These are phyloP conservation scores for Diplolepis rosae DNA, from an alignment of 2,888 invertebrate species.

Conservation along the genomic window DNA sequence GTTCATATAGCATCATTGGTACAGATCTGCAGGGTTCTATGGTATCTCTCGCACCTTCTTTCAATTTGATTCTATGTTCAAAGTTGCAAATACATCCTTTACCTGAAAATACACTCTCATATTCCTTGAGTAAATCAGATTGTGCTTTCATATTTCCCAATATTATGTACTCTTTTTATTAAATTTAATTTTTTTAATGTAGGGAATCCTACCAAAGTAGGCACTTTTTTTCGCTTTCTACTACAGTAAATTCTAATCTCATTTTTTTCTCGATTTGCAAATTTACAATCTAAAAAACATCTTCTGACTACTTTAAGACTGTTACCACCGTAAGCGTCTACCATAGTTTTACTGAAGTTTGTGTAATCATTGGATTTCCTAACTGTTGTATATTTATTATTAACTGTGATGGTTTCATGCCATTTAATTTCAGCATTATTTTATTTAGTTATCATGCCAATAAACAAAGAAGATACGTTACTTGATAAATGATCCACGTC, in stretches of 20 bases:
- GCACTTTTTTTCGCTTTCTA: not conserved
- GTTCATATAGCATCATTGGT: slow-evolving; percentile 41
- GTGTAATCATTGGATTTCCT: slow-evolving; percentile 7
- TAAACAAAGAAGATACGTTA: slow-evolving; percentile 25
- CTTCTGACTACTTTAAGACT: slow-evolving; percentile 33
- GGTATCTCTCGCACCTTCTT: slow-evolving; percentile 40
- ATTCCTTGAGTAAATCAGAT: slow-evolving; percentile 29
- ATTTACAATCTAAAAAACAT: slow-evolving; percentile 36
- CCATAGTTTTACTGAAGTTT: slow-evolving; percentile 33
- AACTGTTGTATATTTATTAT: slow-evolving; percentile 29
- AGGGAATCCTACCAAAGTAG: slow-evolving; percentile 31
- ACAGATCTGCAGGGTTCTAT: slow-evolving; percentile 44
- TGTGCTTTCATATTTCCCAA: slow-evolving; percentile 6
- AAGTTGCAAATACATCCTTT: slow-evolving; percentile 46
- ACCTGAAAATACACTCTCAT: slow-evolving; percentile 46
- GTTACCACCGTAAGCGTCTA: slow-evolving; percentile 33
- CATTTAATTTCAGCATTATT: too few relatives aligned
- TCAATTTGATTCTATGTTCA: slow-evolving; percentile 49
- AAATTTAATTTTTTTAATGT: slow-evolving; percentile 33
- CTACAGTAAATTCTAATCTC: slow-evolving; percentile 25
- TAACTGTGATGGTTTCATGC: slow-evolving; percentile 9
- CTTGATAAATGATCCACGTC: not conserved
- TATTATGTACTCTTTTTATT: slow-evolving; percentile 34
- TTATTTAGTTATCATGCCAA: too few relatives aligned
- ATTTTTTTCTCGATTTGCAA: slow-evolving; percentile 28